Conservation (phyloP, 2,888 invertebrate genomes). For the Scaptomyza parva region DNA sequence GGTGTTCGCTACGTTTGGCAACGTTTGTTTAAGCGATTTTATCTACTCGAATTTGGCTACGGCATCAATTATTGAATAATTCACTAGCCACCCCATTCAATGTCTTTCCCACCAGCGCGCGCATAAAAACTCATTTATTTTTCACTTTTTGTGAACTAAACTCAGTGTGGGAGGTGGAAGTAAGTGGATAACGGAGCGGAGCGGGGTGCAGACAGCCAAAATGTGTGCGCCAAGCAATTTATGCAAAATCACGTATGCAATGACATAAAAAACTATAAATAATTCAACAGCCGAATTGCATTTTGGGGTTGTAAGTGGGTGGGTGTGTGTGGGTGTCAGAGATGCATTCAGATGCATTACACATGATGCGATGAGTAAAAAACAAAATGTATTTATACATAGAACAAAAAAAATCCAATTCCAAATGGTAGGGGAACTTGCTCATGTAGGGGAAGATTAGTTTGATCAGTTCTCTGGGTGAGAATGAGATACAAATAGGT, state of each 20-base stretch:
- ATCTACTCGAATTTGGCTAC: constrained; percentile 26
- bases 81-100: background rate
- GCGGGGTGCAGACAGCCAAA: background rate
- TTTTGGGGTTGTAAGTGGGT: constrained; percentile 31
- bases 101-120: background rate
- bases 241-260: constrained; percentile 69
- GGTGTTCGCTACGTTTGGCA: constrained; percentile 17
- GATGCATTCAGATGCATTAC: constrained; percentile 31
- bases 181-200: background rate
- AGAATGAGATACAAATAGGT: background rate
- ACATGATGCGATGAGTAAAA: constrained; percentile 12
- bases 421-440: constrained; percentile 4
- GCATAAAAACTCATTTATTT: constrained; percentile 31
- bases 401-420: constrained; percentile 33
- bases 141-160: constrained; percentile 17
- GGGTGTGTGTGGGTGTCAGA: constrained; percentile 14
- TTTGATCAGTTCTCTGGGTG: constrained; percentile 7
- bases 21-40: constrained; percentile 45
- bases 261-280: constrained; percentile 67
- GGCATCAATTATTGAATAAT: constrained; percentile 59
- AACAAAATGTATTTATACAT: constrained; percentile 1
- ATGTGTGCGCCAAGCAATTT: constrained; percentile 50
- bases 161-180: background rate
- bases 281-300: constrained; percentile 64
- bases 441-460: constrained; percentile 16